phyloP scores from a whole-genome alignment of 2,888 invertebrate genomes.

The Craniophora ligustri region DNA sequence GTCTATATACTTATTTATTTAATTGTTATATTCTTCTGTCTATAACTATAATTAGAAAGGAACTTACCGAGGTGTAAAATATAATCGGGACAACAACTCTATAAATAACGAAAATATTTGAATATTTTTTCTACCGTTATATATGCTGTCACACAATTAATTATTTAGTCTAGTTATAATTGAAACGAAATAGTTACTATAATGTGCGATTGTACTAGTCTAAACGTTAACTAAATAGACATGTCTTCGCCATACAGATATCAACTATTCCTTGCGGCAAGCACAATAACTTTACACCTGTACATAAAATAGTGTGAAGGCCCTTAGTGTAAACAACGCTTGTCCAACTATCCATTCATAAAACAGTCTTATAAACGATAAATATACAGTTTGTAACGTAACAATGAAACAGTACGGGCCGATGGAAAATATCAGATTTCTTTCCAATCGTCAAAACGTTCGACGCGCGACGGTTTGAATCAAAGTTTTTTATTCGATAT shows the following conservation, averaged over 20 bases:
- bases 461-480: conserved; percentile 73
- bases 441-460: conserved; percentile 77
- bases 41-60: too few relatives aligned
- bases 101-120: too few relatives aligned
- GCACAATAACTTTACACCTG: conserved; percentile 36
- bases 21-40: too few relatives aligned
- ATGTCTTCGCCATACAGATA: conserved; percentile 31
- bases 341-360: conserved; percentile 74
- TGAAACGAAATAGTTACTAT: too few relatives aligned
- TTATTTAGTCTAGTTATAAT: too few relatives aligned
- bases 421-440: conserved; percentile 84
- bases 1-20: too few relatives aligned
- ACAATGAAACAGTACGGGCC: conserved; percentile 75
- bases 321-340: conserved; percentile 57
- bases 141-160: too few relatives aligned
- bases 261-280: conserved; percentile 39
- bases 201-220: conserved; percentile 10
- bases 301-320: conserved; percentile 47
- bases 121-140: too few relatives aligned
- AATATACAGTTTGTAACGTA: conserved; percentile 66
- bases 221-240: conserved; percentile 38
- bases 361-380: conserved; percentile 73
- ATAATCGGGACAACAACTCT: too few relatives aligned
- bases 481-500: conserved; percentile 81
- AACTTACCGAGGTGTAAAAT: too few relatives aligned